Base-by-base conservation (phyloP, 1,140 invertebrate genomes). In the Drosophila pandora region DNA sequence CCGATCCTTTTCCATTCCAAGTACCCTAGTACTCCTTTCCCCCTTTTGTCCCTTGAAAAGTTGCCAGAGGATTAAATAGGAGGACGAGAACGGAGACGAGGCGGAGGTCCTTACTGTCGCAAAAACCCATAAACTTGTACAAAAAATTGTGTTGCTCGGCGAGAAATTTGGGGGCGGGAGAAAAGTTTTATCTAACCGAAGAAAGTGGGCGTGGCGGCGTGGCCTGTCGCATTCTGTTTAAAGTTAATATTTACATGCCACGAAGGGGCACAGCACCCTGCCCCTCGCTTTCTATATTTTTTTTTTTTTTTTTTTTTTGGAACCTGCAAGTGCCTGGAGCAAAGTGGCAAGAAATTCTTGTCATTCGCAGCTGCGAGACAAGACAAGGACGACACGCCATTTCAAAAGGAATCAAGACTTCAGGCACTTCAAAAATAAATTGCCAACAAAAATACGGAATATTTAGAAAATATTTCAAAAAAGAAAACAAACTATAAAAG, bases 201-300 rank as follows among this genome's bases (percentile, higher is more conserved):
- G 55, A 56, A 50, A 57, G 52, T 53, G 76, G 59, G 75, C 63
- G 57, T 64, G 57, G 74, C 52, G 28, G 54, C 55, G 55, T 65
- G 65, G 70, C 65, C 71, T 87, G 83, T 78, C 78, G 70, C 73
- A 87, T 87, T 87, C 80, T 87, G 75, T 87, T 72, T 77, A 87
- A 87, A 87, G 83, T 87, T 87, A 88, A 88, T 87, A 87, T 87
- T 87, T 87, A 88, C 82, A 87, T 87, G 82, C 83, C 79, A 78
- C 82, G 62, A 41, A 41, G 54, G 64, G 47, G 48, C 32, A 17
- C 34, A 21, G 4, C 37, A 23, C 13, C 9, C 17, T 6, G 22
- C 10, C 22, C 45, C 9, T 21, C 2, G 21, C 28, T 21, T 5
- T 22, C 12, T 13, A 2, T 49, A n/a, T 45, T 34, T 8, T 45